These are phyloP conservation scores for Pardalotus punctatus DNA, from an alignment of 2,113 vertebrate species.

Conservation along the genomic window DNA sequence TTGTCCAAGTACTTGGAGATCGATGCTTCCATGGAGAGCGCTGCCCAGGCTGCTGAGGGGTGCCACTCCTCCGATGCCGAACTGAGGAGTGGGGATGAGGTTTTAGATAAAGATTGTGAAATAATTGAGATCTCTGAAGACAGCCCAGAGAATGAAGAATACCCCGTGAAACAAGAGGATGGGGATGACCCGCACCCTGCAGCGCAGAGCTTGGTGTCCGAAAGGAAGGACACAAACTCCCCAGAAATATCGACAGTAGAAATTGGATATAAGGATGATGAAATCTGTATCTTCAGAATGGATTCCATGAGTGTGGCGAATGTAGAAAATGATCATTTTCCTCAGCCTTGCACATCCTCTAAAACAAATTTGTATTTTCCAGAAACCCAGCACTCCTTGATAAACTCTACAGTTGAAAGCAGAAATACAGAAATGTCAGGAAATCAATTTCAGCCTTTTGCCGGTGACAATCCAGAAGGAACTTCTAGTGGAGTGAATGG, in stretches of 20 bases:
- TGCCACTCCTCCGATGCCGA: slow-evolving; percentile 73
- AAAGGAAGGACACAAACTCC: slow-evolving; percentile 62
- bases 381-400: slow-evolving; percentile 81
- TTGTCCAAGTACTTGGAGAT: slow-evolving; percentile 78
- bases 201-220: slow-evolving; percentile 22
- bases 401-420: slow-evolving; percentile 83
- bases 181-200: neutral
- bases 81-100: slow-evolving; percentile 50
- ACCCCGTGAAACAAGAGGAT: slow-evolving; percentile 71
- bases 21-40: slow-evolving; percentile 70
- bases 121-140: slow-evolving; percentile 82
- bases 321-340: slow-evolving; percentile 70
- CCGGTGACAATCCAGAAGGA: slow-evolving; percentile 66
- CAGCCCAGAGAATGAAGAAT: slow-evolving; percentile 57
- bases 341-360: slow-evolving; percentile 79
- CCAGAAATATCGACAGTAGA: slow-evolving; percentile 74
- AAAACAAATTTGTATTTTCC: slow-evolving; percentile 77
- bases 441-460: slow-evolving; percentile 65
- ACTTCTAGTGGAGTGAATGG: slow-evolving; percentile 27
- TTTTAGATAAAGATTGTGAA: slow-evolving; percentile 75
- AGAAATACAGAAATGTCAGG: slow-evolving; percentile 70
- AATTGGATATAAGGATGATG: slow-evolving; percentile 76
- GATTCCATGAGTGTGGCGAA: slow-evolving; percentile 63
- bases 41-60: slow-evolving; percentile 18
- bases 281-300: slow-evolving; percentile 80